Evolutionary conservation across 2,888 invertebrate species (phyloP).

Genomic region (Allacma fusca): DNA sequence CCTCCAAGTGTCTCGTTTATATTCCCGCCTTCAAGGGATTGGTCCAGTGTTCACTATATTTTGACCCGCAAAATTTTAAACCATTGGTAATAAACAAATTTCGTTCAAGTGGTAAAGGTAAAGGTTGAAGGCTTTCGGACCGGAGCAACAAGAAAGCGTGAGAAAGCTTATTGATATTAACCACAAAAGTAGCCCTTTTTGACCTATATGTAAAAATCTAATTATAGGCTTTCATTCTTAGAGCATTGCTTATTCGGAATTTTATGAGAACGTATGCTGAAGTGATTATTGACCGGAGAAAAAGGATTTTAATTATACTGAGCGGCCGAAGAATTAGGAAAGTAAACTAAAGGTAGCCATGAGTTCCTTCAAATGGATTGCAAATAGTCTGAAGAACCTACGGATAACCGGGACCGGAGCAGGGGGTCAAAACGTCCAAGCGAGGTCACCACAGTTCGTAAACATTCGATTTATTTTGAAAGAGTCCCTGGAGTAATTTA

Average conservation of each 20-base stretch:
- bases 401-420: constrained; percentile 44
- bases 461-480: not conserved
- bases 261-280: too few relatives aligned
- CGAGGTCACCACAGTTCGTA: constrained; percentile 56
- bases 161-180: too few relatives aligned
- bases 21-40: not conserved
- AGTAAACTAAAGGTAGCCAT: constrained; percentile 21
- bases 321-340: not conserved
- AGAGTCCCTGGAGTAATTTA: too few relatives aligned
- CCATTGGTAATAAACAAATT: too few relatives aligned
- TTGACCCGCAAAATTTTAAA: too few relatives aligned
- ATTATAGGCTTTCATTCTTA: too few relatives aligned
- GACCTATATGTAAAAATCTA: too few relatives aligned
- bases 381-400: constrained; percentile 55
- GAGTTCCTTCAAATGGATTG: constrained; percentile 51
- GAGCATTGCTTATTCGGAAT: too few relatives aligned
- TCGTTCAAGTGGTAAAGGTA: too few relatives aligned
- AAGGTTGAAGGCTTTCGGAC: too few relatives aligned
- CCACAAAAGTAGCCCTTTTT: too few relatives aligned
- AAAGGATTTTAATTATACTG: not conserved
- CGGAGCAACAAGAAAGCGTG: too few relatives aligned
- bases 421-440: constrained; percentile 38
- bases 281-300: not conserved
- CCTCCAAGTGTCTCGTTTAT: not conserved
- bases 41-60: not conserved